Base-by-base conservation (phyloP, 2,113 vertebrate species). In the Lepus timidus region DNA sequence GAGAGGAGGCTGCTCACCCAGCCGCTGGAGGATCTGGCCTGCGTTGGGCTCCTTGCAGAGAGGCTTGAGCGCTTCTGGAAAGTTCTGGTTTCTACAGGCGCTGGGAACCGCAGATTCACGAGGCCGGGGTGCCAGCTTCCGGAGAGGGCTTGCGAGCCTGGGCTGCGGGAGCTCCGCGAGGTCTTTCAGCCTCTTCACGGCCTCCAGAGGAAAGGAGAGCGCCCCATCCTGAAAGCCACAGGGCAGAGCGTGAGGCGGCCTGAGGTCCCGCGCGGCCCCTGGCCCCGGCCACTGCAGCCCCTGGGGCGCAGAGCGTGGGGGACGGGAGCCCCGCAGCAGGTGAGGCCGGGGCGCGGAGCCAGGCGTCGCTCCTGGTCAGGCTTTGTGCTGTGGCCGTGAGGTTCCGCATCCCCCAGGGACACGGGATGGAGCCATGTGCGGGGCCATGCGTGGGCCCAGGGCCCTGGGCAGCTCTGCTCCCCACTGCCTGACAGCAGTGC, bases 111-210 rank as follows among this genome's bases (percentile, higher is more conserved):
- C 0, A 16, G 44, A 1, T 71, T 49, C 3, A 82, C 1, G 2
- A 96, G 65, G 19, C 0, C 75, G 12, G 96, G 83, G 9, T 33
- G 4, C 14, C 51, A 27, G 6, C 27, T 51, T 73, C n/a, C 8
- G 29, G 68, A 0, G 55, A 14, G 13, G 31, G 55, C 29, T 67
- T 29, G 9, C 4, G 19, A 9, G 86, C 3, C 22, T 14, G 25
- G 67, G 1, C 33, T 23, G 70, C 1, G 87, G 70, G 12, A 67
- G 3, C 33, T 27, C 83, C 3, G n/a, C 61, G 4, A 91, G 31
- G 61, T 92, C 90, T 96, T 97, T 98, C 96, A 99, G 98, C 95
- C 97, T 96, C 97, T 98, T 98, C 96, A 99, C 99, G 0, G 98
- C 97, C 82, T 99, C 98, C 96, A 99, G 68, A 12, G 98, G 68